Conservation (phyloP, 1,140 invertebrate genomes). For the Drosophila setifemur region DNA sequence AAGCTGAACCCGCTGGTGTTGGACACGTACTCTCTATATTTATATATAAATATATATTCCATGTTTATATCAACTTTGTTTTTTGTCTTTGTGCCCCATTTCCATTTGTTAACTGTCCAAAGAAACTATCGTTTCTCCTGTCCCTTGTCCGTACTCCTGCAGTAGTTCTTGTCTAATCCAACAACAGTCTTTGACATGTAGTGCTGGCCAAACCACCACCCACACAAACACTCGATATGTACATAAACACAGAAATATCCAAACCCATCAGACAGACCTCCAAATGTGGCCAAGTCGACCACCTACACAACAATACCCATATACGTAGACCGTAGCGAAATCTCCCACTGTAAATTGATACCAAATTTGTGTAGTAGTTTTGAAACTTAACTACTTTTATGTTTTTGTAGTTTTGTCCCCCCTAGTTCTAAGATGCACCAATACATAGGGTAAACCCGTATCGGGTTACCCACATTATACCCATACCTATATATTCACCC, state of each 20-base stretch:
- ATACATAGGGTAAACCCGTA: constrained; percentile 11
- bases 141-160: constrained; percentile 37
- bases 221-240: constrained; percentile 36
- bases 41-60: constrained; percentile 35
- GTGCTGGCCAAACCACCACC: constrained; percentile 20
- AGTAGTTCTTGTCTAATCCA: constrained; percentile 74
- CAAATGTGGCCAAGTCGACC: constrained; percentile 34
- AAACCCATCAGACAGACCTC: constrained; percentile 36
- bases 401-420: constrained; percentile 56
- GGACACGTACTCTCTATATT: constrained; percentile 49
- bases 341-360: constrained; percentile 48
- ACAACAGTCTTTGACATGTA: constrained; percentile 36
- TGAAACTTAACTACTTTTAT: constrained; percentile 43
- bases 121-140: constrained; percentile 9
- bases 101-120: constrained; percentile 50
- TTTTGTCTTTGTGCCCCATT: constrained; percentile 28
- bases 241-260: constrained; percentile 43
- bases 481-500: constrained; percentile 27
- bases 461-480: constrained; percentile 6
- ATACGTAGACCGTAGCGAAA: constrained; percentile 21
- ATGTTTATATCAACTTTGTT: constrained; percentile 29
- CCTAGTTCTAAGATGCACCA: constrained; percentile 52
- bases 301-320: constrained; percentile 32
- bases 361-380: constrained; percentile 53
- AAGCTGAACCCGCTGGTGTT: constrained; percentile 49